Percentiles rank a stretch among this genome's conserved stretches.
Evolutionary conservation across 2,888 invertebrate genomes (phyloP).

Genomic region (Aelia acuminata): DNA sequence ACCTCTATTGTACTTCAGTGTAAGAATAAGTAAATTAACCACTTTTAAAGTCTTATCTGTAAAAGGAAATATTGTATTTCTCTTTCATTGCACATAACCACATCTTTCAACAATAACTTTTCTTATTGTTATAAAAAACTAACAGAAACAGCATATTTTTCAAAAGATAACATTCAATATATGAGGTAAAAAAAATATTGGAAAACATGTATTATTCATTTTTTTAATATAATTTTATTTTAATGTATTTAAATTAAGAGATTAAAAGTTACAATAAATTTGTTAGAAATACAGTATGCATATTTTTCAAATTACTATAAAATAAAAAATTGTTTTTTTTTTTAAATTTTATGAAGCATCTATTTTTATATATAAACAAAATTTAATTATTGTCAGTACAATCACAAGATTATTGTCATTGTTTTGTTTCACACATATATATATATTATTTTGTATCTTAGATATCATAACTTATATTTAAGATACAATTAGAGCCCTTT

Average conservation of each 20-base stretch:
- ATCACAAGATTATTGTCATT: constrained; percentile 59
- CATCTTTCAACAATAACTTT: neutral
- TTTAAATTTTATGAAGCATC: constrained; percentile 8
- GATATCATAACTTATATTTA: constrained; percentile 52
- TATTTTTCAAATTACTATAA: neutral
- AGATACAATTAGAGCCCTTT: constrained; percentile 45
- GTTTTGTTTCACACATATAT: constrained; percentile 5
- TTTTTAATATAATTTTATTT: neutral
- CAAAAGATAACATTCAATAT: constrained; percentile 1
- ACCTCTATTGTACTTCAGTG: too few species aligned
- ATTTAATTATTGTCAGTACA: constrained; percentile 59
- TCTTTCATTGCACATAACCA: constrained; percentile 26
- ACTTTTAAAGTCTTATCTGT: neutral
- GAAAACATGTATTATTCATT: neutral
- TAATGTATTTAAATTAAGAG: neutral
- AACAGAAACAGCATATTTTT: neutral
- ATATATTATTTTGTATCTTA: neutral
- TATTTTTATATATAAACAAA: constrained; percentile 51
- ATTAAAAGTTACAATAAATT: constrained; percentile 13
- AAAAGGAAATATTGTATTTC: neutral
- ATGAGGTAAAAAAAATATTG: neutral
- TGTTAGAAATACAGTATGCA: constrained; percentile 36
- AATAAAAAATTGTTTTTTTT: neutral
- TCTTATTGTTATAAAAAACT: neutral
- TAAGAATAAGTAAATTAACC: neutral